These are phyloP conservation scores for Geopemphigus sp. DNA, from an alignment of 1,140 invertebrate species.

Conservation along the genomic window DNA sequence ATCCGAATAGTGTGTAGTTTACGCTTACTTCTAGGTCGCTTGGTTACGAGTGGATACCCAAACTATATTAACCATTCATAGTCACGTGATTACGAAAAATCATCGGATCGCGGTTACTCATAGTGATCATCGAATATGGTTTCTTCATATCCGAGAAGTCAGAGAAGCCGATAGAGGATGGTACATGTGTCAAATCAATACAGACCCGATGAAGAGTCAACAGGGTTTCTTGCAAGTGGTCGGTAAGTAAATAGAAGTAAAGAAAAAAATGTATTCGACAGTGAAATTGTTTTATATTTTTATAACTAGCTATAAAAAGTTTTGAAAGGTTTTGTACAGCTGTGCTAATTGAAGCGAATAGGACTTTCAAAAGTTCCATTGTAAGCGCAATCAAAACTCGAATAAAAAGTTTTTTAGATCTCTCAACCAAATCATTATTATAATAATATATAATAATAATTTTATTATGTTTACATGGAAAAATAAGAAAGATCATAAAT, in stretches of 20 bases:
- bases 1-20: too few relatives aligned
- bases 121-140: slow-evolving; percentile 82
- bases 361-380: neutral
- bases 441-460: too few relatives aligned
- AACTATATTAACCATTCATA: slow-evolving; percentile 87
- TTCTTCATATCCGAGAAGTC: slow-evolving; percentile 77
- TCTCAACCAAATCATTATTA: slow-evolving; percentile 36
- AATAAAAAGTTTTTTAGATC: slow-evolving; percentile 36
- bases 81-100: slow-evolving; percentile 85
- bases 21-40: slow-evolving; percentile 67
- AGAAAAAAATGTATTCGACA: neutral
- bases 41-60: slow-evolving; percentile 90
- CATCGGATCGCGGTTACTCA: slow-evolving; percentile 83
- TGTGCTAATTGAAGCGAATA: slow-evolving; percentile 29
- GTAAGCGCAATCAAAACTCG: slow-evolving; percentile 32
- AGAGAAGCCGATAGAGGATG: slow-evolving; percentile 76
- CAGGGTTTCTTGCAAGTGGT: slow-evolving; percentile 81
- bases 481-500: neutral
- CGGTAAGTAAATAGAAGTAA: slow-evolving; percentile 62
- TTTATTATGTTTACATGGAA: neutral
- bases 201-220: slow-evolving; percentile 83
- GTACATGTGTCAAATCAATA: slow-evolving; percentile 88
- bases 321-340: slow-evolving; percentile 15
- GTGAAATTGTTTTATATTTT: slow-evolving; percentile 25
- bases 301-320: slow-evolving; percentile 25